Percentiles rank a stretch among this genome's conserved stretches.
These are phyloP conservation scores for Xenopus borealis DNA, from an alignment of 2,113 vertebrate species.

Conservation along the genomic window DNA sequence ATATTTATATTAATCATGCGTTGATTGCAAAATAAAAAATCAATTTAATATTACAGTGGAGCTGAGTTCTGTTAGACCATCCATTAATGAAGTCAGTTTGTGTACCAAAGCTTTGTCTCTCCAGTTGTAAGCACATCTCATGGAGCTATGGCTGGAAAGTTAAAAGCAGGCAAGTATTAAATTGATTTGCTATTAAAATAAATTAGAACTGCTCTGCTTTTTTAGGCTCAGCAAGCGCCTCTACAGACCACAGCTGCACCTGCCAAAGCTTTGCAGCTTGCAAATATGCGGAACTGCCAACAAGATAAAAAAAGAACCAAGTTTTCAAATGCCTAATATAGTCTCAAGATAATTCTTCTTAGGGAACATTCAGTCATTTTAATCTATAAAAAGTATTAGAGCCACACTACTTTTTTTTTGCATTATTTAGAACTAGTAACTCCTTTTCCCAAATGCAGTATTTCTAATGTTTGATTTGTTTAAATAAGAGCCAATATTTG, in stretches of 20 bases:
- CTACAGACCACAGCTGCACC: background rate
- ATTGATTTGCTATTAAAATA: constrained; percentile 2
- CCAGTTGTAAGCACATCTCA: background rate
- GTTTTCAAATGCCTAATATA: background rate
- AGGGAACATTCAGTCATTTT: background rate
- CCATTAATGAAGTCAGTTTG: too few relatives aligned
- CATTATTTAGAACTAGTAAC: too few relatives aligned
- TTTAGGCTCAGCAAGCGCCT: background rate
- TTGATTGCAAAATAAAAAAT: too few relatives aligned
- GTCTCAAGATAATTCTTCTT: background rate
- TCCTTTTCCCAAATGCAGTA: too few relatives aligned
- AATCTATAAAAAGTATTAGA: background rate
- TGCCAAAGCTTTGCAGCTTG: background rate
- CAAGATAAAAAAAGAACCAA: background rate
- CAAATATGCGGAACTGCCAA: background rate
- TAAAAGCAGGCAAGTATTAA: constrained; percentile 5
- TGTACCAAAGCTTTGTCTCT: too few relatives aligned
- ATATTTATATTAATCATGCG: too few relatives aligned
- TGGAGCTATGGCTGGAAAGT: background rate
- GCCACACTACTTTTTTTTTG: too few relatives aligned
- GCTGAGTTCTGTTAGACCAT: too few relatives aligned
- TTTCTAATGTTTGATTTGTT: too few relatives aligned
- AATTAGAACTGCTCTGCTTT: background rate
- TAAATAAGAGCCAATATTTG: too few relatives aligned
- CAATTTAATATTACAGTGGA: too few relatives aligned